A percentile compares a stretch with the other conserved stretches of the same genome.
Conservation (phyloP, 2,797 vertebrate genomes). For the Enteromius argenteus region DNA sequence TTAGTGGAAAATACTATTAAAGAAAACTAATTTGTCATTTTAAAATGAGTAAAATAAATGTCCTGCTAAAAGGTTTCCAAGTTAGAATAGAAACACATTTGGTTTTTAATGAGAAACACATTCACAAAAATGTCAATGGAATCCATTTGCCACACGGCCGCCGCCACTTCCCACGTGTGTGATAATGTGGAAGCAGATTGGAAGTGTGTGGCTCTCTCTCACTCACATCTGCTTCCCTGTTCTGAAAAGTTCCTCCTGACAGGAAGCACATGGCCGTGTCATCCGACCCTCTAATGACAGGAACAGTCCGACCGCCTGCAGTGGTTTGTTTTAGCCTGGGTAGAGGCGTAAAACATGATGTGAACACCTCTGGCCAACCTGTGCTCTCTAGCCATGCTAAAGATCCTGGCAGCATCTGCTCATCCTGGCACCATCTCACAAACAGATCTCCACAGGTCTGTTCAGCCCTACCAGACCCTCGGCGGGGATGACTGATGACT, state of each 20-base stretch:
- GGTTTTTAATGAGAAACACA: conserved; percentile 16
- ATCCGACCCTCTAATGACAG: conserved; percentile 55
- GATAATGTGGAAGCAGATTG: conserved; percentile 32
- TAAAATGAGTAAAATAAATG: background rate
- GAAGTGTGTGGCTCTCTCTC: conserved; percentile 8
- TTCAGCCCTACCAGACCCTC: background rate
- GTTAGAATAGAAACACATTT: conserved; percentile 9
- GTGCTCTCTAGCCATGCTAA: conserved; percentile 61
- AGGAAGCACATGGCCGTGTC: conserved; percentile 63
- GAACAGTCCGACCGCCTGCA: conserved; percentile 41
- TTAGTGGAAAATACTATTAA: background rate
- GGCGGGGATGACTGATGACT: conserved; percentile 35
- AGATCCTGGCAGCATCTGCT: conserved; percentile 74
- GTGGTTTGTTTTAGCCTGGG: conserved; percentile 70
- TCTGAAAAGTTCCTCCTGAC: conserved; percentile 45
- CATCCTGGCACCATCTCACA: conserved; percentile 63
- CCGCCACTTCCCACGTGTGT: conserved; percentile 1
- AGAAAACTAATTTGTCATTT: background rate
- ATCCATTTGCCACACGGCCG: conserved; percentile 11
- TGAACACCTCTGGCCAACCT: conserved; percentile 51
- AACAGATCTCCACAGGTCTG: conserved; percentile 30
- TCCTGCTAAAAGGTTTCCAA: background rate
- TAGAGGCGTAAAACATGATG: conserved; percentile 63
- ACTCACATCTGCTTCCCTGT: conserved; percentile 40
- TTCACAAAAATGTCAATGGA: conserved; percentile 3